phyloP scores from a whole-genome alignment of 1,140 invertebrate genomes.

The Meloidogyne hapla region DNA sequence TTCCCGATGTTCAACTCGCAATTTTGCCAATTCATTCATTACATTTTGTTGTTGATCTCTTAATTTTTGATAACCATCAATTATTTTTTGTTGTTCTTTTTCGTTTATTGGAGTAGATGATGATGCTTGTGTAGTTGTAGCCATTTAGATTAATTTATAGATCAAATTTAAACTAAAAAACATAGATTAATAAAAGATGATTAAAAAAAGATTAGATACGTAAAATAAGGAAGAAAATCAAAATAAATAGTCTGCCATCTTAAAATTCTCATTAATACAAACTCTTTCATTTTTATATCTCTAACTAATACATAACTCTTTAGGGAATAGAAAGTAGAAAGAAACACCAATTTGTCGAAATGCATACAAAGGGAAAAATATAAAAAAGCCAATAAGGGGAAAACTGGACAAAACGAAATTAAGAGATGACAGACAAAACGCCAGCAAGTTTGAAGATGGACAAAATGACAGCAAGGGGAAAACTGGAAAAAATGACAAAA shows the following conservation, averaged over 20 bases:
- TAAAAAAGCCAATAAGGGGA: not conserved
- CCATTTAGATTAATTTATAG: not conserved
- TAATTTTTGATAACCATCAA: conserved; percentile 43
- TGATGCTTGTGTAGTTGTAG: not conserved
- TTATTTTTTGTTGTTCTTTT: conserved; percentile 42
- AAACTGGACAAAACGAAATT: not conserved
- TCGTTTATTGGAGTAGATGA: not conserved
- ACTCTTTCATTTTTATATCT: no score
- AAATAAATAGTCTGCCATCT: no score
- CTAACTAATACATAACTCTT: no score
- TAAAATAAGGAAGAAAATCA: not conserved
- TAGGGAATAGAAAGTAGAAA: no score
- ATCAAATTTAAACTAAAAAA: not conserved
- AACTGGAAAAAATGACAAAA: not conserved
- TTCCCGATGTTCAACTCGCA: conserved; percentile 35
- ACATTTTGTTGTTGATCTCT: conserved; percentile 37
- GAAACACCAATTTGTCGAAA: no score
- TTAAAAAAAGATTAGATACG: not conserved
- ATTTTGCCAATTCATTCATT: conserved; percentile 28
- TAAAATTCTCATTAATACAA: no score
- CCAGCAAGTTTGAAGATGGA: not conserved
- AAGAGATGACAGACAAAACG: no score
- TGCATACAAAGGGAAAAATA: no score
- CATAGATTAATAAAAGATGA: not conserved
- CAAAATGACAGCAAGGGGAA: not conserved